phyloP scores from a whole-genome alignment of 2,888 invertebrate species.

The Epinotia demarniana region DNA sequence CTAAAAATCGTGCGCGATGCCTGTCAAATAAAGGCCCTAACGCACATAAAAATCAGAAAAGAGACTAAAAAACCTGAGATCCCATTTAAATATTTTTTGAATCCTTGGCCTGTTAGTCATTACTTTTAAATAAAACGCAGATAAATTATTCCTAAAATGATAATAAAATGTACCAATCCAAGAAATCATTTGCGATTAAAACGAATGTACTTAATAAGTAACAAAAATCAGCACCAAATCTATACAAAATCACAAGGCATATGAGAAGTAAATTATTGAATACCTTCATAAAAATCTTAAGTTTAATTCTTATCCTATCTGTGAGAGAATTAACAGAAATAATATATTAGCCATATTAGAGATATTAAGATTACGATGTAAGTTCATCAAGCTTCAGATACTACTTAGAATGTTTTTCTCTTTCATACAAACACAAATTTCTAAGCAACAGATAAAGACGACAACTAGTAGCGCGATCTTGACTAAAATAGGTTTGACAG shows the following conservation, averaged over 20 bases:
- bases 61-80: slow-evolving; percentile 10
- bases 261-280: background rate
- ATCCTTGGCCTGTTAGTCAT: background rate
- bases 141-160: too few relatives aligned
- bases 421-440: too few relatives aligned
- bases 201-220: slow-evolving; percentile 45
- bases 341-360: background rate
- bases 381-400: too few relatives aligned
- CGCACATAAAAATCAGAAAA: background rate
- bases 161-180: background rate
- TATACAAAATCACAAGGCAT: slow-evolving; percentile 51
- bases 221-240: slow-evolving; percentile 52
- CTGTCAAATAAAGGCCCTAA: background rate
- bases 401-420: too few relatives aligned
- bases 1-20: background rate
- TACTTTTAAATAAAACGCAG: background rate
- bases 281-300: slow-evolving; percentile 11
- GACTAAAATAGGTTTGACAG: background rate
- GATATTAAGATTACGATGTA: background rate
- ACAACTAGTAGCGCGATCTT: too few relatives aligned
- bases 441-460: too few relatives aligned
- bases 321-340: slow-evolving; percentile 9
- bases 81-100: background rate
- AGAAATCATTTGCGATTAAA: background rate
- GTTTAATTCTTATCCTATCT: background rate